Conservation (phyloP, 92 coral and sea anemone species). For the Nematostella vectensis region DNA sequence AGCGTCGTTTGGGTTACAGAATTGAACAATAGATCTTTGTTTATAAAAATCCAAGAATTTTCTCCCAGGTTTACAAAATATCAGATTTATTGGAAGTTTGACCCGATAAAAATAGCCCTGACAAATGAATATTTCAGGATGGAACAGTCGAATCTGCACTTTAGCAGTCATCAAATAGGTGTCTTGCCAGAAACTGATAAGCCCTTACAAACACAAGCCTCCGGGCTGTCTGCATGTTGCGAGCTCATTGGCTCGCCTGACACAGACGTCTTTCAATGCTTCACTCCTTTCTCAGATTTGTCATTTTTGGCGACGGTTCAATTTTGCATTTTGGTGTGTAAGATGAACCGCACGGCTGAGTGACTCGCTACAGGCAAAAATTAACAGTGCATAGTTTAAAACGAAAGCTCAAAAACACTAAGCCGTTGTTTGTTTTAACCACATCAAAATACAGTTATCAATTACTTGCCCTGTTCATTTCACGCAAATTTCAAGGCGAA, state of each 20-base stretch:
- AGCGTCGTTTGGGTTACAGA: too few species aligned
- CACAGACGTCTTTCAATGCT: neutral
- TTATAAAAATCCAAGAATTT: neutral
- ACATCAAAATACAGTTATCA: too few species aligned
- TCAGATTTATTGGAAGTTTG: neutral
- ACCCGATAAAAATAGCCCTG: neutral
- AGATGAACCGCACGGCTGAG: neutral
- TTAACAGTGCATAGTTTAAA: too few species aligned
- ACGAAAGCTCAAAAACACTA: too few species aligned
- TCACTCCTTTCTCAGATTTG: neutral
- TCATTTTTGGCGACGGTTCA: conserved; percentile 6
- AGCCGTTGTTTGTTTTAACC: too few species aligned
- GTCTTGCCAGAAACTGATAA: conserved; percentile 5
- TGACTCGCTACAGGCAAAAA: too few species aligned
- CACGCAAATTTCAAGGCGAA: too few species aligned
- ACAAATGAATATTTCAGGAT: neutral
- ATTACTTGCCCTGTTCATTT: too few species aligned
- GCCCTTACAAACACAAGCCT: neutral
- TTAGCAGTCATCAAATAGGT: neutral
- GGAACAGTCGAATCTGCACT: neutral
- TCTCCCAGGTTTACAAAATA: neutral
- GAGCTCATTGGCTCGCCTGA: neutral
- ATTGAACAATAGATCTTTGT: conserved; percentile 1
- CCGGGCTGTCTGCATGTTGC: neutral
- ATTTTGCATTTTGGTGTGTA: neutral